Conservation (phyloP, 2,888 invertebrate species). For the Torymus tubicola region DNA sequence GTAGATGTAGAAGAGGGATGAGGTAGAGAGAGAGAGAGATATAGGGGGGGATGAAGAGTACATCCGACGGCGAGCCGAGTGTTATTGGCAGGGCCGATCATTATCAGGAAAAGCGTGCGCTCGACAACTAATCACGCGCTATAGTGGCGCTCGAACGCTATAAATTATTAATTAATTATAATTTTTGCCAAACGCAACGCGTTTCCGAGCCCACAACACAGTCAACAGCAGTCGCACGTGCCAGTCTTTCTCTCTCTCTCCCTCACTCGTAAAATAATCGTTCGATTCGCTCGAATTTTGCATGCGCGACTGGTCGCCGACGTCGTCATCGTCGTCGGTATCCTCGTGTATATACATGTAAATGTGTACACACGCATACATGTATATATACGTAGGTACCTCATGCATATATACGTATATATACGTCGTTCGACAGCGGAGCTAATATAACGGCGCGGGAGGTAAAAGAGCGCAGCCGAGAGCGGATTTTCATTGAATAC, state of each 20-base stretch:
- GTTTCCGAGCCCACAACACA: constrained; percentile 48
- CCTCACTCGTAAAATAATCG: constrained; percentile 42
- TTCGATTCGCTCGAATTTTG: constrained; percentile 29
- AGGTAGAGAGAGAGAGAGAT: neutral
- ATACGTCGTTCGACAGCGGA: neutral
- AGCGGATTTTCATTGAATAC: constrained; percentile 36
- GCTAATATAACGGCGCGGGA: neutral
- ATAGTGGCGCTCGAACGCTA: neutral
- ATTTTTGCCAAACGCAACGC: constrained; percentile 48
- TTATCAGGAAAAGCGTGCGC: constrained; percentile 53
- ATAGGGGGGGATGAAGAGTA: neutral
- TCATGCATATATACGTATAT: no score
- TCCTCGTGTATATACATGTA: no score
- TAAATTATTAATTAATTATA: constrained; percentile 54
- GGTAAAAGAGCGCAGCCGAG: neutral
- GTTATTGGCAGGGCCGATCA: constrained; percentile 56
- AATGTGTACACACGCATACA: no score
- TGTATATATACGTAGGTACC: no score
- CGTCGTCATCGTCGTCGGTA: no score
- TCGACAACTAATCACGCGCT: constrained; percentile 53
- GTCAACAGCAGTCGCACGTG: constrained; percentile 26
- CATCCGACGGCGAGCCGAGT: constrained; percentile 34
- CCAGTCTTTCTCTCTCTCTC: constrained; percentile 13
- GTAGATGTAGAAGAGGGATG: neutral
- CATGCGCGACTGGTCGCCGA: neutral